Base-by-base conservation (phyloP, 2,888 invertebrate species). In the Saturnia pavonia region DNA sequence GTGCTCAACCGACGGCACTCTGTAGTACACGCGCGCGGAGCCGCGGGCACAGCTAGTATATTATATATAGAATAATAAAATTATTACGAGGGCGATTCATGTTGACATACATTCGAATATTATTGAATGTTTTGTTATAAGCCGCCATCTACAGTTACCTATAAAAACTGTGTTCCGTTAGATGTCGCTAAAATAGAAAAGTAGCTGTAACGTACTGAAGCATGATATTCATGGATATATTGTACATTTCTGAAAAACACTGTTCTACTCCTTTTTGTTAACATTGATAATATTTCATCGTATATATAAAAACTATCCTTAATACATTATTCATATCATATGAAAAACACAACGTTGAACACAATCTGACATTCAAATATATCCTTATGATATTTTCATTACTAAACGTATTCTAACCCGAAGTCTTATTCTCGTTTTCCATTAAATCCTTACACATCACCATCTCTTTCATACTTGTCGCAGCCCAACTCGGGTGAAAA, bases 311-410 rank as follows among this genome's bases (percentile, higher is more conserved):
- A 60, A 14, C 14, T 27, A 14, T 14, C 19, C 57, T 14, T 25
- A 60, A 60, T 27, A 27, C 25, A 60, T 60, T 27, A 60, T 27
- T 60, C 25, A 60, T 27, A 27, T 3, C 54, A 22, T 48, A 22
- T 22, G 22, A 14, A 14, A 60, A 60, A 60, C 14, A 60, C 25
- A 60, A 60, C 57, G 14, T 25, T 12, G 25, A 60, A 60, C 27
- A 60, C 40, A 40, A 40, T 65, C 70, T 71, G 72, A 76, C 77
- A 72, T 78, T 76, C 76, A 77, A 81, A 80, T 77, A 68, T 77
- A 78, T 76, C 74, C 76, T 75, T 76, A 76, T 74, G 75, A 79
- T 78, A 76, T 77, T 81, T 82, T 78, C 82, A 82, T 80, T 76
- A 72, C 76, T 71, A 74, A 76, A 76, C 71, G 75, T 76, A 77